These are phyloP conservation scores for Choreutis nemorana DNA, from an alignment of 2,888 invertebrate genomes.

Conservation along the genomic window DNA sequence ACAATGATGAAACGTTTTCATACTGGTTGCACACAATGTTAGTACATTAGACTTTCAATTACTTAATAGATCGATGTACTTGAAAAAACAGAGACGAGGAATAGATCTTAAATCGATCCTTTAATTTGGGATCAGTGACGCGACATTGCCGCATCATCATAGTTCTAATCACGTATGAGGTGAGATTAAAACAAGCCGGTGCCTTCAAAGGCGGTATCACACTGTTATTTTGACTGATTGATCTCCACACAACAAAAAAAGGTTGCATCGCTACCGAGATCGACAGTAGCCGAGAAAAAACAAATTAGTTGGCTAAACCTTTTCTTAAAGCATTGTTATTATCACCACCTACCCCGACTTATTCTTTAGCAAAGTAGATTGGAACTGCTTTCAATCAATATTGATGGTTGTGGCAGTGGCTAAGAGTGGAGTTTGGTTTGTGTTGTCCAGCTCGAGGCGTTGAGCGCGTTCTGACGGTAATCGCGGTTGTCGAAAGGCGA, in stretches of 20 bases:
- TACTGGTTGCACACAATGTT: no score
- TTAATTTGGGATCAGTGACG: conserved; percentile 55
- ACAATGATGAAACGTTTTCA: no score
- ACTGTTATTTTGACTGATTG: conserved; percentile 68
- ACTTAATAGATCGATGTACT: no score
- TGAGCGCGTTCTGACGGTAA: conserved; percentile 19
- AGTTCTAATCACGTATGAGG: conserved; percentile 63
- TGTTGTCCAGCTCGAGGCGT: no score
- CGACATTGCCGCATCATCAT: conserved; percentile 60
- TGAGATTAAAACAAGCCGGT: conserved; percentile 62
- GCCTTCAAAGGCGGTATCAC: conserved; percentile 66
- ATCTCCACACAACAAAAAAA: conserved; percentile 58
- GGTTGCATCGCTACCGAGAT: conserved; percentile 61
- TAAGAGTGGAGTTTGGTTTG: no score
- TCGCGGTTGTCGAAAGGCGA: conserved; percentile 51
- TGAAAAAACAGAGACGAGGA: neutral
- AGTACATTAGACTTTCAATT: no score
- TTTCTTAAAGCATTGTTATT: conserved; percentile 65
- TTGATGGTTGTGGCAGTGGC: no score
- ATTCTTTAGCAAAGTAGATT: conserved; percentile 28
- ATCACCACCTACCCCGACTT: conserved; percentile 56
- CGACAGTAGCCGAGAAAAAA: conserved; percentile 66
- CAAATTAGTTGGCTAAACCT: conserved; percentile 66
- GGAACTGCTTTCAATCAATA: no score
- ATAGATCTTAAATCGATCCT: conserved; percentile 14